Conservation (phyloP, 2,113 vertebrate species). For the Porphyrio hochstetteri region DNA sequence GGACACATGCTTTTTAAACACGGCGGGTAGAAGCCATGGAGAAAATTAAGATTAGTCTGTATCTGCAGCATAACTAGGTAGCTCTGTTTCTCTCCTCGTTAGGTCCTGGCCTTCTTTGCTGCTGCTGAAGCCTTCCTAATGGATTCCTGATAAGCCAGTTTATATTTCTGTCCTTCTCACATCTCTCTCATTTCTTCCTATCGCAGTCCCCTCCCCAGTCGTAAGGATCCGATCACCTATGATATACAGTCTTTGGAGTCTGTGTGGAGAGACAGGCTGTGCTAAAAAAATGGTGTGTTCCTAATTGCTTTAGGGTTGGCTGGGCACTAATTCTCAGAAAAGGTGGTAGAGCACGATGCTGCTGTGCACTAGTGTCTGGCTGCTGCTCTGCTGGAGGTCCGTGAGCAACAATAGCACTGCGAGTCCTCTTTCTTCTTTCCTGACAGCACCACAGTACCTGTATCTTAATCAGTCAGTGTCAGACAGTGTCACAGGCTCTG, state of each 20-base stretch:
- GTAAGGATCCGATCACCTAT: neutral
- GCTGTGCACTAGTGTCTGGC: conserved; percentile 3
- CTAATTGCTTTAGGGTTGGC: neutral
- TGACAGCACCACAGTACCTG: conserved; percentile 37
- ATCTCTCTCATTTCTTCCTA: neutral
- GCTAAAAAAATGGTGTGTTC: neutral
- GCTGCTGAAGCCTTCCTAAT: neutral
- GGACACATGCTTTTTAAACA: neutral
- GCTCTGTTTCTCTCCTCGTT: neutral
- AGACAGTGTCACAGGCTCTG: conserved; percentile 50
- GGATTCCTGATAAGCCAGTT: neutral
- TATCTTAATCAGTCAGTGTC: conserved; percentile 57
- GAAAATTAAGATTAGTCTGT: neutral
- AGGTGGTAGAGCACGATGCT: conserved; percentile 7
- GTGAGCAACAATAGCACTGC: neutral
- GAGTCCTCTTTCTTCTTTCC: conserved; percentile 39
- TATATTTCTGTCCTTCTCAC: neutral
- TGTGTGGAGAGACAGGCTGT: neutral
- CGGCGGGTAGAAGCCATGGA: neutral
- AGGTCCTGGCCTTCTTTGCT: neutral
- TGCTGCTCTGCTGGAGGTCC: conserved; percentile 48
- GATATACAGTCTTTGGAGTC: neutral
- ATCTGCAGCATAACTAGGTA: neutral
- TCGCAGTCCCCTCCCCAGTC: neutral
- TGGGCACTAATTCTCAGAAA: conserved; percentile 16